Percentiles rank a stretch among this genome's conserved stretches.
Evolutionary conservation across 2,113 vertebrate species (phyloP).

Genomic region (Laterallus jamaicensis): DNA sequence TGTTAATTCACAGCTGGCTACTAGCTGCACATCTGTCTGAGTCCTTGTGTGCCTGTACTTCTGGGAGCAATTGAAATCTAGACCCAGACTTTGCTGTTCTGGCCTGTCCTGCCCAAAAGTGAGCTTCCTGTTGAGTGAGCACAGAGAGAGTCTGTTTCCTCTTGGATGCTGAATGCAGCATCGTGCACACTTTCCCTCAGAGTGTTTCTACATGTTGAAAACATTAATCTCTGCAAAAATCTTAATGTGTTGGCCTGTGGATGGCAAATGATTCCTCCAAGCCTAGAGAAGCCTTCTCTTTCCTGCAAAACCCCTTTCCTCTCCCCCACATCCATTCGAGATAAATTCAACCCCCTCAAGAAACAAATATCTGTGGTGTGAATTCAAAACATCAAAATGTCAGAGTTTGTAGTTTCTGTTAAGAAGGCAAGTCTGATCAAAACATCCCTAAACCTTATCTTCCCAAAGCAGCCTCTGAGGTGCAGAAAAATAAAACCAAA

Average conservation of each 20-base stretch:
- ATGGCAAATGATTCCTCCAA: neutral
- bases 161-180: neutral
- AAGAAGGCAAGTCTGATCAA: neutral
- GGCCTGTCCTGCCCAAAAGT: neutral
- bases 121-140: neutral
- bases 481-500: neutral
- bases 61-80: neutral
- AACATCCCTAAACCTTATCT: neutral
- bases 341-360: neutral
- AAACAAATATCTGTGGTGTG: neutral
- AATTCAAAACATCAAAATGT: conserved; percentile 1
- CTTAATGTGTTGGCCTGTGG: neutral
- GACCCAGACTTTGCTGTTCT: neutral
- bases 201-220: conserved; percentile 1
- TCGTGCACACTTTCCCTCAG: neutral
- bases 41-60: neutral
- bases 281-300: neutral
- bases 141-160: neutral
- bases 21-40: neutral
- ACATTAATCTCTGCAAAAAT: neutral
- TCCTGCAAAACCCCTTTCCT: neutral
- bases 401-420: neutral
- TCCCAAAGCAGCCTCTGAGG: neutral
- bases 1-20: conserved; percentile 4
- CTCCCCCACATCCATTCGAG: neutral